Base-by-base conservation (phyloP, 1,140 invertebrate genomes). In the Hyposmocoma kahamanoa region DNA sequence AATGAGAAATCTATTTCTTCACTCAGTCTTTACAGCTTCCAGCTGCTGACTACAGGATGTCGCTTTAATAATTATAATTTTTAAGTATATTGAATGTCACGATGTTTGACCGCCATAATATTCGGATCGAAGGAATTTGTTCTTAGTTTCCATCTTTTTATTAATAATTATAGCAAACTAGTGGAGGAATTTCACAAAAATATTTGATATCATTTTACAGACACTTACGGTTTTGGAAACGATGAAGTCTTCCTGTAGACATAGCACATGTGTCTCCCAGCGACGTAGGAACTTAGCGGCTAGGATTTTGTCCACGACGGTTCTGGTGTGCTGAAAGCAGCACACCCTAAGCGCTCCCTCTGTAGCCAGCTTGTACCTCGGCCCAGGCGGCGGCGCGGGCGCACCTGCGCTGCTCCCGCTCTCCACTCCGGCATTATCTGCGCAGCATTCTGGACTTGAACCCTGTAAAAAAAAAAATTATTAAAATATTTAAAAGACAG, bases 281-380 rank as follows among this genome's bases (percentile, higher is more conserved):
- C 94, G 80, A 32, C 94, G 81, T 3, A 95, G 85, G 67, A 95
- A 94, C 73, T 94, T 93, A 24, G 92, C 94, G 42, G 92, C 93
- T 48, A 95, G 84, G 47, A 96, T 93, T 82, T 96, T 96, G 74
- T 91, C 93, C 46, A 95, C 91, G 30, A 95, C 90, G 30, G 93
- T 95, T 47, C 92, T 87, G 0, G 92, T 92, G 62, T 95, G 93
- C 62, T 95, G 93, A 38, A 95, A 86, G 57, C 91, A 91, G 87
- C 94, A 95, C 22, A 95, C 88, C 68, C 93, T 91, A 17, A 95
- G 89, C 46, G 94, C 91, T 0, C 93, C 93, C 50, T 95, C 93
- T 10, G 89, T 87, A 21, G 95, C 88, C 5, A 95, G 87, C 72
- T 95, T 95, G 77, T 93, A 95, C 20, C 91, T 85, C 0, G 91